Conservation (phyloP, 92 coral and sea anemone genomes). For the Epizoanthus rinbou region DNA sequence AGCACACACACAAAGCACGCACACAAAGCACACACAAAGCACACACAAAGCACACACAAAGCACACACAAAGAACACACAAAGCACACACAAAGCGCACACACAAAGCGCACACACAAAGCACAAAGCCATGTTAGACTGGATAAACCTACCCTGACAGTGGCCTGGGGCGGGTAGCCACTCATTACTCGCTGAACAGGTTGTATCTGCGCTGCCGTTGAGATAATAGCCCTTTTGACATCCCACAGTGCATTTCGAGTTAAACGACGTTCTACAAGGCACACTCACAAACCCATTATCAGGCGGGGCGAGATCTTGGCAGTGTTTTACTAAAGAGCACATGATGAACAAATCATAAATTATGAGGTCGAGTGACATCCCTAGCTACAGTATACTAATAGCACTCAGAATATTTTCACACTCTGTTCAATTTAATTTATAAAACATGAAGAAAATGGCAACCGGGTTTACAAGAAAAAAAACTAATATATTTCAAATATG, state of each 20-base stretch:
- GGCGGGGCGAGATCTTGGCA: conserved; percentile 66
- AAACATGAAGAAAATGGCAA: too few species aligned
- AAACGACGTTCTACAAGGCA: conserved; percentile 70
- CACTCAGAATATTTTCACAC: too few species aligned
- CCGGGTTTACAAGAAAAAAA: background rate
- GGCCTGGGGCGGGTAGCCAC: conserved; percentile 62
- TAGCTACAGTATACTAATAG: too few species aligned
- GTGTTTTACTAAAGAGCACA: conserved; percentile 44
- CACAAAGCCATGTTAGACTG: too few species aligned
- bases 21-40: too few species aligned
- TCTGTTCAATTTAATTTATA: too few species aligned
- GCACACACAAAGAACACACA: too few species aligned
- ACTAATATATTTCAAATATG: background rate
- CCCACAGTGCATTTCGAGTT: conserved; percentile 66
- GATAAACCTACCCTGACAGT: conserved; percentile 60
- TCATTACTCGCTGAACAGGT: conserved; percentile 54
- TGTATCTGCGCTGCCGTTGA: conserved; percentile 51
- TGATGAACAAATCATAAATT: background rate
- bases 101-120: too few species aligned
- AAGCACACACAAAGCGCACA: too few species aligned
- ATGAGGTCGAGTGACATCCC: background rate
- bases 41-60: too few species aligned
- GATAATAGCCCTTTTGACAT: conserved; percentile 58
- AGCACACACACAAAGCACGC: too few species aligned
- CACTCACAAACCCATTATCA: conserved; percentile 61